Base-by-base conservation (phyloP, 2,797 vertebrate genomes). In the Bryconaethiops microstoma region DNA sequence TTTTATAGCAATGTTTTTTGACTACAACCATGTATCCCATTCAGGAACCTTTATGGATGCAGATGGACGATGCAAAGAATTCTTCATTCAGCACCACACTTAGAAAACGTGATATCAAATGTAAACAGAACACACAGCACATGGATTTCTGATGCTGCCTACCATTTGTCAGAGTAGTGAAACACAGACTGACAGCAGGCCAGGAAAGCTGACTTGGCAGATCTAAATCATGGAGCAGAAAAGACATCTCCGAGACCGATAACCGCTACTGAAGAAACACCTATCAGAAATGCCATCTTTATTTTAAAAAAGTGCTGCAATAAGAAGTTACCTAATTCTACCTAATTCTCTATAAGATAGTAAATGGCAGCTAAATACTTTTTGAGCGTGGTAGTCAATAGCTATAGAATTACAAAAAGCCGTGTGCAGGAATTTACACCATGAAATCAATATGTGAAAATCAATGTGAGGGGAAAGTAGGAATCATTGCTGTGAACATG, bases 191-290 rank as follows among this genome's bases (percentile, higher is more conserved):
- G 60, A 50, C 48, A 62, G n/a, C 21, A 55, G 9, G 42, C 35
- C 21, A 42, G 13, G 17, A 40, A 17, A 65, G 69, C 69, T 78
- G 69, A 82, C 80, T n/a, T 19, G 13, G 48, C 80, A 67, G 52
- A 19, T 64, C n/a, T 42, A 1, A 60, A 55, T 52, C 52, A 29
- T 1, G n/a, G 60, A 40, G 40, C 57, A 35, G 35, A 63, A 52
- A 70, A 17, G 45, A 14, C 35, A 54, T 35, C 23, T n/a, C 59
- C 2, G 10, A 40, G 48, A 77, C 40, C 25, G 70, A 70, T 50
- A 52, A 14, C 57, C 12, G 23, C 48, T 40, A 57, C 25, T 21
- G 8, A 62, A 60, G 25, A 45, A 45, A 25, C 10, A 6, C 23
- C 19, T 72, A 62, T 29, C 23, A 63, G 45, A 39, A 77, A 67